Percentiles rank a stretch among this genome's conserved stretches.
phyloP scores from a whole-genome alignment of 1,140 invertebrate species.

The Drosophila jambulina region DNA sequence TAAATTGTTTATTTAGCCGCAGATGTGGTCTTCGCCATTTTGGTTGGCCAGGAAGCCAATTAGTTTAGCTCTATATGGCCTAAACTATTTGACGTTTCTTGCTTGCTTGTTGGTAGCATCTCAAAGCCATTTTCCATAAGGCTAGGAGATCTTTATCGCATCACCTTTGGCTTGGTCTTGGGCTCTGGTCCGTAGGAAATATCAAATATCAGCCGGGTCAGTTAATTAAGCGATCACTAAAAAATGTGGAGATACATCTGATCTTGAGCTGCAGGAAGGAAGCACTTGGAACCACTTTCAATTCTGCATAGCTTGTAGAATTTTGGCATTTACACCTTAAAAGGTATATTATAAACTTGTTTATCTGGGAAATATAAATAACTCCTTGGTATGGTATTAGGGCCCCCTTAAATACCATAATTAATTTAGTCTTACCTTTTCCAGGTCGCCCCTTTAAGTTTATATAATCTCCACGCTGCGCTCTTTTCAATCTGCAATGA shows the following conservation, averaged over 20 bases:
- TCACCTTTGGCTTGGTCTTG: slow-evolving; percentile 6
- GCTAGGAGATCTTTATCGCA: slow-evolving; percentile 27
- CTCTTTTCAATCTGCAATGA: slow-evolving; percentile 35
- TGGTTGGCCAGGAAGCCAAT: slow-evolving; percentile 68
- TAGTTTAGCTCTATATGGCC: slow-evolving; percentile 73
- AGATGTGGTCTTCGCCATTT: slow-evolving; percentile 70
- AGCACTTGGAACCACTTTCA: slow-evolving; percentile 10
- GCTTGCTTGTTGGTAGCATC: slow-evolving; percentile 39
- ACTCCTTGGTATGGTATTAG: neutral
- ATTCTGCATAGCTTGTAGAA: slow-evolving; percentile 2
- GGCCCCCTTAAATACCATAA: neutral
- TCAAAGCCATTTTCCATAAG: slow-evolving; percentile 23
- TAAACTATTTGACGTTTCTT: slow-evolving; percentile 71
- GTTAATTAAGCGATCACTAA: slow-evolving; percentile 49
- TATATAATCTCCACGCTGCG: slow-evolving; percentile 21
- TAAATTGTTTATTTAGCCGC: slow-evolving; percentile 74
- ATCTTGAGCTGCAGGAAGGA: slow-evolving; percentile 38
- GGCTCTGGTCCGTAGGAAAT: slow-evolving; percentile 29
- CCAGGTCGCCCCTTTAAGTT: slow-evolving; percentile 1
- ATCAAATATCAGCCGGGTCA: slow-evolving; percentile 13
- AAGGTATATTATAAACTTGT: neutral
- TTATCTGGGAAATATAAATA: neutral
- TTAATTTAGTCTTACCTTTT: slow-evolving; percentile 18
- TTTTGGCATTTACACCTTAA: neutral
- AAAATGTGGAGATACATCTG: slow-evolving; percentile 10